Percentiles rank a stretch among this genome's conserved stretches.
These are phyloP conservation scores for Eupithecia centaureata DNA, from an alignment of 2,888 invertebrate genomes.

Conservation along the genomic window DNA sequence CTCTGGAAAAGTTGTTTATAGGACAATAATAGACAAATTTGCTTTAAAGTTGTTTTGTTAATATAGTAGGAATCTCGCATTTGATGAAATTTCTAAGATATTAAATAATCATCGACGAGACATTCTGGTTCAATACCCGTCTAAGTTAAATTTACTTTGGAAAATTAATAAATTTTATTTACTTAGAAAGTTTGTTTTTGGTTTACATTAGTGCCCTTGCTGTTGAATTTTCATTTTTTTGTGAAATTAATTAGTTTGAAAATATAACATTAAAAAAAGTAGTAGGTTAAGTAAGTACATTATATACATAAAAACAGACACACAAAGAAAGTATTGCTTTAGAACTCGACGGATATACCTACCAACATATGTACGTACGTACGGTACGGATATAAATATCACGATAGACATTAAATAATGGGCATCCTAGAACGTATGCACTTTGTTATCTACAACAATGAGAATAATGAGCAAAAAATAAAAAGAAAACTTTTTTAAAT, in stretches of 20 bases:
- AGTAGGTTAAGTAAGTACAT: no score
- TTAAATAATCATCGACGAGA: no score
- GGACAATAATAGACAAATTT: conserved; percentile 16
- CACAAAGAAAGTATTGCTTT: neutral
- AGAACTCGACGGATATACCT: neutral
- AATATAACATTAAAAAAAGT: neutral
- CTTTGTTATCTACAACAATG: conserved; percentile 61
- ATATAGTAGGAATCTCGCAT: no score
- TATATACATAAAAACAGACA: neutral
- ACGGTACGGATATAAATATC: no score
- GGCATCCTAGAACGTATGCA: conserved; percentile 62
- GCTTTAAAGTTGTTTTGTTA: no score
- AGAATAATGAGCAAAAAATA: conserved; percentile 77
- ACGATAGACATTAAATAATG: conserved; percentile 42
- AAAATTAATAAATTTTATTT: no score
- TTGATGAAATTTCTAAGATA: no score
- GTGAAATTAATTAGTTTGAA: neutral
- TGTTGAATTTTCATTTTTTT: neutral
- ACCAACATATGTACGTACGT: no score
- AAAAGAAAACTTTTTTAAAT: conserved; percentile 71
- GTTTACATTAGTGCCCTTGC: neutral
- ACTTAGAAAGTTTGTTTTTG: neutral
- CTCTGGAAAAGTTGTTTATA: conserved; percentile 38
- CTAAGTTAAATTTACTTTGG: no score
- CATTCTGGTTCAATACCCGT: no score